Conservation (phyloP, 2,113 vertebrate species). For the Upupa epops region DNA sequence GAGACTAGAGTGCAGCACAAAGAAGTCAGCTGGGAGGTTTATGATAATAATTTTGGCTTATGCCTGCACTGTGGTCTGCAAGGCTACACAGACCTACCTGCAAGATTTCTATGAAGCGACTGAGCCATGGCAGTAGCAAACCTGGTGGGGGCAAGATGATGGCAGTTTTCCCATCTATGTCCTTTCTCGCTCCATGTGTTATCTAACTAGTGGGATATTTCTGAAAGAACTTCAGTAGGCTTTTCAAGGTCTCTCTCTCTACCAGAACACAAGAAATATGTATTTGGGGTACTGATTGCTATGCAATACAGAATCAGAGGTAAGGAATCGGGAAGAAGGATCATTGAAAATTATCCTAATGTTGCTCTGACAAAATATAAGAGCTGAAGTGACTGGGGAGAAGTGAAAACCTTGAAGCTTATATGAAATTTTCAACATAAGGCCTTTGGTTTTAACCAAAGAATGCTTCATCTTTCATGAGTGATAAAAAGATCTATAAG, state of each 20-base stretch:
- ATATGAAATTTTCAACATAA: neutral
- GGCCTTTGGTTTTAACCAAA: neutral
- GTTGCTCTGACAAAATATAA: neutral
- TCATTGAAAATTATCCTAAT: neutral
- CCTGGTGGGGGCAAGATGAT: neutral
- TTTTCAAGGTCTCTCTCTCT: neutral
- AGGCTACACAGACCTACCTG: neutral
- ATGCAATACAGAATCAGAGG: neutral
- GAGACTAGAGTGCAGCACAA: neutral
- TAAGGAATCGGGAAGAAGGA: neutral
- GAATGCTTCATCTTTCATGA: neutral
- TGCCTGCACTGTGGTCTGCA: neutral
- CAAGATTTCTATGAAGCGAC: neutral
- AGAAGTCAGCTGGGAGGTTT: neutral
- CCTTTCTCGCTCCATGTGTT: rapidly evolving
- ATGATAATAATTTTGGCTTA: neutral
- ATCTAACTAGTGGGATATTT: neutral
- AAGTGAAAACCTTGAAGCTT: neutral
- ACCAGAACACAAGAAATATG: neutral
- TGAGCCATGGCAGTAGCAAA: neutral
- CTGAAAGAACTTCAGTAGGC: neutral
- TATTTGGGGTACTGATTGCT: neutral
- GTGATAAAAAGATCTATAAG: neutral
- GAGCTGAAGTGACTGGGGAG: neutral
- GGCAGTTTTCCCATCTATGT: neutral